Base-by-base conservation (phyloP, 2,113 vertebrate genomes). In the Buteo buteo region DNA sequence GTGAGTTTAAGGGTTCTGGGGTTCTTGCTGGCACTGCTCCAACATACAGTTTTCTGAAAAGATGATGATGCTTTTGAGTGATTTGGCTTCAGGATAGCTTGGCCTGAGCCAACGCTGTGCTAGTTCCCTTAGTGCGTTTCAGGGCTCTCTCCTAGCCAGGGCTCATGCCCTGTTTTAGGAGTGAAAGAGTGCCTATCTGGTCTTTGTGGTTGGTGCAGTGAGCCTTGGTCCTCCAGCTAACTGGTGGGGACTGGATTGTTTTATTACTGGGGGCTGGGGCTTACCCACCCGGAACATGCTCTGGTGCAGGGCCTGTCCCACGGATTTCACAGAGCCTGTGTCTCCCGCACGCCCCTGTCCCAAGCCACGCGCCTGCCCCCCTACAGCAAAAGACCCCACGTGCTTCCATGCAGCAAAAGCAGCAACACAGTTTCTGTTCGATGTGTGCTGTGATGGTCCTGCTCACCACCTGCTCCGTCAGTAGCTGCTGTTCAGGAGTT, bases 221-320 rank as follows among this genome's bases (percentile, higher is more conserved):
- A 91, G 34, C 62, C 31, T 26, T 52, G 52, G 7, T 15, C 24
- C 26, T n/a, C 16, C 18, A 36, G n/a, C 31, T 45, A 4, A 6
- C 31, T 36, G 52, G 13, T 20, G 28, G 44, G 20, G 28, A 16
- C 64, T n/a, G 49, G 1, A 28, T 42, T 1, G 1, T 44, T 74
- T 42, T 38, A 5, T 10, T 40, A 45, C 26, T 57, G 5, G 1
- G 36, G 40, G 28, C 10, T 29, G 4, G 54, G 79, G 13, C 21
- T 65, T 32, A 59, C 31, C n/a, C 54, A 9, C 2, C 1, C 0
- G 3, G 54, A 44, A 7, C n/a, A 29, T 0, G 7, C 58, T 34
- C 34, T 44, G 52, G 19, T n/a, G 50, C 34, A 9, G 5, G 0
- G 1, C 64, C n/a, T 3, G 1, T n/a, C 58, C 49, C 34, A 7